These are phyloP conservation scores for Todus mexicanus DNA, from an alignment of 2,797 vertebrate species.

Conservation along the genomic window DNA sequence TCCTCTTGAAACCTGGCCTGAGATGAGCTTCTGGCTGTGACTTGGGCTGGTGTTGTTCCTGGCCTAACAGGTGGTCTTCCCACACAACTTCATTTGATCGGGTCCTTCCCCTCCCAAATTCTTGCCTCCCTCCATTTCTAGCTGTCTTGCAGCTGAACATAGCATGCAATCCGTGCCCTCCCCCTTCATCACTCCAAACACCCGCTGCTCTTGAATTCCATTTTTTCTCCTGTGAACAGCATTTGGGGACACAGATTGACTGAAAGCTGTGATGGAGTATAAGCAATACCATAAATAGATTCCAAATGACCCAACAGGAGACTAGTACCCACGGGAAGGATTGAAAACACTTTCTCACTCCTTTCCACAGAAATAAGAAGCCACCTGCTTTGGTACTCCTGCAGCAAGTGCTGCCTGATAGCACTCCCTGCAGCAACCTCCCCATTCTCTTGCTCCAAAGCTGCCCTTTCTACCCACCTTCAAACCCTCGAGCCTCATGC, in stretches of 20 bases:
- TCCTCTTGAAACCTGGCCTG: neutral
- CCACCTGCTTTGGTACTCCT: neutral
- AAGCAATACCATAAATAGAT: conserved; percentile 30
- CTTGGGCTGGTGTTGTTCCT: neutral
- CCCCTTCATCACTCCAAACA: neutral
- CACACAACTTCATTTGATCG: neutral
- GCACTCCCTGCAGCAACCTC: neutral
- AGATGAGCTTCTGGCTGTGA: neutral
- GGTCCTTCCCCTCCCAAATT: neutral
- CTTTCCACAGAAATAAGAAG: neutral
- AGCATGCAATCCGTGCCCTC: neutral
- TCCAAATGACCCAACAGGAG: conserved; percentile 26
- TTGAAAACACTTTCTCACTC: neutral
- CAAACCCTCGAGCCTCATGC: neutral
- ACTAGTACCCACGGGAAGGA: neutral
- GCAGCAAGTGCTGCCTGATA: neutral
- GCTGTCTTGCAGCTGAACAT: neutral
- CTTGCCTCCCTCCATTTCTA: neutral
- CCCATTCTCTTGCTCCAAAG: neutral
- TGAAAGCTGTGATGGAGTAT: conserved; percentile 1
- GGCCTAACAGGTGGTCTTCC: neutral
- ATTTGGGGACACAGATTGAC: conserved; percentile 40
- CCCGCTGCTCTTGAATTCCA: neutral
- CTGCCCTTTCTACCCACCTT: neutral
- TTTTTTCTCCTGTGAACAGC: neutral